Conservation (phyloP, 2,797 vertebrate genomes). For the Limosa lapponica region DNA sequence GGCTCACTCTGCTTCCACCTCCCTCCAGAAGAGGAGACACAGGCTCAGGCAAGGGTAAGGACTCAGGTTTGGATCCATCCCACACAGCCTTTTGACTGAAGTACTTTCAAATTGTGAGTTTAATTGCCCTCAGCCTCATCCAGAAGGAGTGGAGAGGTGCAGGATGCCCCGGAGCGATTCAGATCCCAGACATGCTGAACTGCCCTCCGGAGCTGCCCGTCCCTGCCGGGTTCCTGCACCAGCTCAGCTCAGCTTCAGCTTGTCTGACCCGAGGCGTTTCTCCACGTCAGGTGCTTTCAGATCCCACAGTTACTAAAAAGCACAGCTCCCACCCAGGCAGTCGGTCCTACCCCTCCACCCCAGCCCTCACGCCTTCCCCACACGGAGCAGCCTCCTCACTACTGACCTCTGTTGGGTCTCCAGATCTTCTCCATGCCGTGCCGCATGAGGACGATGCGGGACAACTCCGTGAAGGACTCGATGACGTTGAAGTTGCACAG, state of each 20-base stretch:
- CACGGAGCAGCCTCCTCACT: fast-evolving
- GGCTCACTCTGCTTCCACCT: not conserved
- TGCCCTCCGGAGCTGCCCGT: not conserved
- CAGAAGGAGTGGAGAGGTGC: not conserved
- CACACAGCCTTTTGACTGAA: not conserved
- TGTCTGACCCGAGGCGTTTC: not conserved
- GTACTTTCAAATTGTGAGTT: not conserved
- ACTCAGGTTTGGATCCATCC: not conserved
- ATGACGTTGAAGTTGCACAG: slow-evolving; percentile 99
- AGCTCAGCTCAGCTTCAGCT: not conserved
- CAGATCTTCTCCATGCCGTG: slow-evolving; percentile 99
- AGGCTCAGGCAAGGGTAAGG: not conserved
- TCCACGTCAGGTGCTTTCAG: not conserved
- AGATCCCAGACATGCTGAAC: not conserved
- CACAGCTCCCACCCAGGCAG: not conserved
- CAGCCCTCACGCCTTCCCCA: not conserved
- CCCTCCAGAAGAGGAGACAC: not conserved
- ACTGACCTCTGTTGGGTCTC: slow-evolving; percentile 94
- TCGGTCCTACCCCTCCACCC: fast-evolving
- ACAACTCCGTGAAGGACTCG: slow-evolving; percentile 97
- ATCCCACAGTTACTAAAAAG: not conserved
- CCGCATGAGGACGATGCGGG: slow-evolving; percentile 97
- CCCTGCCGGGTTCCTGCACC: fast-evolving
- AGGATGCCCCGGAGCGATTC: not conserved
- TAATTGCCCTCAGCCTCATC: not conserved